A percentile compares a stretch with the other conserved stretches of the same genome.
Conservation (phyloP, 2,113 vertebrate genomes). For the human (Homo sapiens) region DNA sequence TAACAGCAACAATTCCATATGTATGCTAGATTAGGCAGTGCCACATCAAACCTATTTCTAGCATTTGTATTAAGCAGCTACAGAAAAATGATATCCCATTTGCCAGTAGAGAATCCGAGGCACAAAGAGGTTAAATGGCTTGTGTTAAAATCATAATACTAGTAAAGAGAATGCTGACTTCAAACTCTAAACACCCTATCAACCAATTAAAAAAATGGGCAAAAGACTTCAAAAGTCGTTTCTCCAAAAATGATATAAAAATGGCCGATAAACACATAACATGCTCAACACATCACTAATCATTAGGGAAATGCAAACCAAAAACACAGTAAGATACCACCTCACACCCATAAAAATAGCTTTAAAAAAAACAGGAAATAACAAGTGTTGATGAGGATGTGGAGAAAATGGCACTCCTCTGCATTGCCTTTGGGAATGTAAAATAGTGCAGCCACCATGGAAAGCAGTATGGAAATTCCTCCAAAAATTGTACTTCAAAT, state of each 20-base stretch:
- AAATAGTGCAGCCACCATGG: background rate
- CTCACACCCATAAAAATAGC: constrained; percentile 18
- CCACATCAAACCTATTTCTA: background rate
- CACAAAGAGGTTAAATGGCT: background rate
- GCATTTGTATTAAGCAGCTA: background rate
- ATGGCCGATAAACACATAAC: background rate
- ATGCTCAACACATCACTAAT: background rate
- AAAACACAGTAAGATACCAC: background rate
- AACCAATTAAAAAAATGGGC: background rate
- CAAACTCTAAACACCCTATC: background rate
- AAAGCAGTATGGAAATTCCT: background rate
- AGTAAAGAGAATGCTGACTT: background rate
- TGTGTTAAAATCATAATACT: background rate
- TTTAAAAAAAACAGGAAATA: background rate
- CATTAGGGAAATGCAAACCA: background rate
- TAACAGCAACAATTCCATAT: background rate
- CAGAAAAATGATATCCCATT: background rate
- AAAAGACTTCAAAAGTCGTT: background rate
- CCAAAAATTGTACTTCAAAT: constrained; percentile 22
- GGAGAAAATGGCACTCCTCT: background rate
- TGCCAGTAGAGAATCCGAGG: background rate
- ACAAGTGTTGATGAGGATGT: background rate
- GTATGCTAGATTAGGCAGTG: background rate
- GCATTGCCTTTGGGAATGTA: background rate
- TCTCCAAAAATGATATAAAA: background rate